These are phyloP conservation scores for Neofelis nebulosa DNA, from an alignment of 2,113 vertebrate species.

Conservation along the genomic window DNA sequence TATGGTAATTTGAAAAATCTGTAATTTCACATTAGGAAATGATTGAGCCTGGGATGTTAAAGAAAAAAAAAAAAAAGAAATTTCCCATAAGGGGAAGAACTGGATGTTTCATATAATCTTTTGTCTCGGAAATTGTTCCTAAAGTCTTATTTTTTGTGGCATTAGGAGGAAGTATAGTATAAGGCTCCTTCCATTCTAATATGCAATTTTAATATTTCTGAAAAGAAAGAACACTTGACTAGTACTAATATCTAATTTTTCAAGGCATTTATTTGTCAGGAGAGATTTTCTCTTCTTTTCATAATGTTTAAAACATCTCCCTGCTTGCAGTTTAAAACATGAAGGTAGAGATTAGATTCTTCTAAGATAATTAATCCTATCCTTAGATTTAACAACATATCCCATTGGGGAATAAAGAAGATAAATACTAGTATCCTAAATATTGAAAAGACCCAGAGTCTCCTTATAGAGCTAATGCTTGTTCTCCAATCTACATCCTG, in stretches of 20 bases:
- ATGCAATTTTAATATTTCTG: constrained; percentile 81
- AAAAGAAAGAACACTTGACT: constrained; percentile 80
- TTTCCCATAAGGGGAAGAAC: constrained; percentile 58
- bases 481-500: background rate
- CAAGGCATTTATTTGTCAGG: constrained; percentile 82
- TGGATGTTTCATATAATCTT: constrained; percentile 70
- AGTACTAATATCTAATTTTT: constrained; percentile 85
- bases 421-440: constrained; percentile 68
- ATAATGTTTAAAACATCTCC: constrained; percentile 72
- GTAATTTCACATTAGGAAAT: constrained; percentile 79
- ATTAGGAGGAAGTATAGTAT: constrained; percentile 65
- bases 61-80: constrained; percentile 52
- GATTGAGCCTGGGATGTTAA: constrained; percentile 67
- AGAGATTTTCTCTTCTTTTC: constrained; percentile 77
- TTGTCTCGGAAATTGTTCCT: constrained; percentile 78
- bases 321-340: constrained; percentile 69
- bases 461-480: constrained; percentile 31
- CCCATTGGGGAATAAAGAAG: constrained; percentile 60
- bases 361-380: constrained; percentile 58
- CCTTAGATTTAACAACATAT: constrained; percentile 55
- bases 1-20: constrained; percentile 79
- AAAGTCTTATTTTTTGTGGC: constrained; percentile 78
- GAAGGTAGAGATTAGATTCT: constrained; percentile 58
- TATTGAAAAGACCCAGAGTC: constrained; percentile 41
- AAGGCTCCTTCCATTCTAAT: constrained; percentile 76